Evolutionary conservation across 2,888 invertebrate genomes (phyloP).

Genomic region (Lasioglossum pauxillum): DNA sequence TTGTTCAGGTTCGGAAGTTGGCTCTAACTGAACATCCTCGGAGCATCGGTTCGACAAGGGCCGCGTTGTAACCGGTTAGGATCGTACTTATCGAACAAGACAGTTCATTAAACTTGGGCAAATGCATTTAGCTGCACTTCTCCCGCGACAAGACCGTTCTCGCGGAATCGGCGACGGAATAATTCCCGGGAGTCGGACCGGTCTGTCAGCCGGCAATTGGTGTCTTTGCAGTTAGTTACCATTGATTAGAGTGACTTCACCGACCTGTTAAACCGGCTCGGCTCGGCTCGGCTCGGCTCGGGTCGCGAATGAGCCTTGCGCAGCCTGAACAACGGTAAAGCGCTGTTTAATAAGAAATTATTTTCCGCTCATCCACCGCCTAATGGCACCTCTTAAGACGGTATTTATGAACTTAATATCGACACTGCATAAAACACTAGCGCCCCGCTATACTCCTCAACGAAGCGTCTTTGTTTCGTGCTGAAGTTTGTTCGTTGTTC

Average conservation of each 20-base stretch:
- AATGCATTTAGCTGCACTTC: conserved; percentile 35
- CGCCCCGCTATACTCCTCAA: not conserved
- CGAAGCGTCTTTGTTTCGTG: not conserved
- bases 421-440: not conserved
- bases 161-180: conserved; percentile 47
- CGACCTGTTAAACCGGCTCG: conserved; percentile 28
- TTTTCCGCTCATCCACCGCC: conserved; percentile 2
- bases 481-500: not conserved
- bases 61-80: not conserved
- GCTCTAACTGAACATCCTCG: not conserved
- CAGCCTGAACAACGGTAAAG: conserved; percentile 19
- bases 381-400: conserved; percentile 4
- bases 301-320: not conserved
- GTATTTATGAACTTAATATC: conserved; percentile 30
- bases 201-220: conserved; percentile 42
- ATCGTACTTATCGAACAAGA: conserved; percentile 17
- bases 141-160: conserved; percentile 17
- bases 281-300: not conserved
- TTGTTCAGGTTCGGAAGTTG: not conserved
- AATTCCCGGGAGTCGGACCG: conserved; percentile 35
- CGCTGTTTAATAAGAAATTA: conserved; percentile 41
- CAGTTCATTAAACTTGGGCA: conserved; percentile 43
- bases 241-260: conserved; percentile 46
- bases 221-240: conserved; percentile 32
- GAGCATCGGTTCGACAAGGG: conserved; percentile 1